Base-by-base conservation (phyloP, 2,113 vertebrate species). In the Sphaerodactylus townsendi region DNA sequence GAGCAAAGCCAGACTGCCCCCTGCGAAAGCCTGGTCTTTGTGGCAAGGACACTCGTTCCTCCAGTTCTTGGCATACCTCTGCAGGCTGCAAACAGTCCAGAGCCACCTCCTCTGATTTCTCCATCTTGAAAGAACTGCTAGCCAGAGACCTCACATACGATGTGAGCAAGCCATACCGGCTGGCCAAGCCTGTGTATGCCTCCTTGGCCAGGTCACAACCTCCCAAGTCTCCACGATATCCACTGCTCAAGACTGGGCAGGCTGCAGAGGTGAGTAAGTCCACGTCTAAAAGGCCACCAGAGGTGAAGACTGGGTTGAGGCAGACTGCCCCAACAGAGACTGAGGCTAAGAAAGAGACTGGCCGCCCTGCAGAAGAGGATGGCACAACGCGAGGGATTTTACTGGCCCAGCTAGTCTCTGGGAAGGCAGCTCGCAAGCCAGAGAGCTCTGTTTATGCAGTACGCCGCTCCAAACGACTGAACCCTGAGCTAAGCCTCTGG, bases 151-250 rank as follows among this genome's bases (percentile, higher is more conserved):
- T 96, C 90, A 96, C 95, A 19, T 98, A 96, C 0, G 99, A 99
- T 0, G 99, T 99, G 85, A 99, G 98, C 96, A 98, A 98, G 96
- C 98, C 98, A 88, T 99, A 99, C 95, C 96, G 97, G 93, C 95
- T 98, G 95, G 97, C 97, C 94, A 97, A 95, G 68, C 98, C 98
- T 0, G 97, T 98, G 72, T 99, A 99, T 0, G 90, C 96, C 2
- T 95, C 94, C 85, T 94, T 97, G 59, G 88, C 90, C 0, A 68
- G 46, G 85, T 83, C 88, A 0, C 90, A 92, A 0, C 33, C 88
- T 56, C 78, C 59, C 73, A 0, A 28, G 79, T 84, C 92, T 66
- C 86, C 85, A 2, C 48, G 65, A 62, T 35, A 59, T 0, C 79
- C 13, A 0, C 50, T n/a, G 7, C 83, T 77, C 25, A 56, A 89